Base-by-base conservation (phyloP, 2,888 invertebrate species). In the Apodemia hepburni region DNA sequence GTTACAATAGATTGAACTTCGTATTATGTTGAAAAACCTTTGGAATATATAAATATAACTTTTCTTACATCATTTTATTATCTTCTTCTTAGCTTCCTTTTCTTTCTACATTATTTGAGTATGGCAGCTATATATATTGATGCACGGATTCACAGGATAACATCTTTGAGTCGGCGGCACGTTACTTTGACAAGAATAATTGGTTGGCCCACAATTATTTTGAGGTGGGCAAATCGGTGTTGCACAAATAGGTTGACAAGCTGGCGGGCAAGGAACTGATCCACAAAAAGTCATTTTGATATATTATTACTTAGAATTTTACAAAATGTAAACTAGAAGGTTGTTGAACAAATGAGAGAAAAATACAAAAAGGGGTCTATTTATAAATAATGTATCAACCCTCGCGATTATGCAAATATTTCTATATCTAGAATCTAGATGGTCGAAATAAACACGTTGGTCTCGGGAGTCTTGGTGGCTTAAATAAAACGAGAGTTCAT, bases 41-140 rank as follows among this genome's bases (percentile, higher is more conserved):
- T 11, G 18, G 5, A 22, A 12, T 54, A 22, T 27, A 54, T 27
- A 54, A 22, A 54, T 54, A 22, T 51, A 3, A 22, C 5, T 12
- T 54, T 18, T 54, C 22, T 54, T 22, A 54, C 22, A 27, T 54
- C 47, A 47, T 15, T 27, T 60, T 45, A 42, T 15, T 9, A 9
- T 42, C 5, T 60, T 29, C 15, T 59, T 27, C 45, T 22, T 17
- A 22, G 5, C 54, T 12, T 27, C 9, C 9, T 11, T 17, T 33
- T 3, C 18, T 54, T 15, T 22, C 76, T 75, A 90, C 82, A 88
- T 80, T 42, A 90, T 86, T 71, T 89, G 89, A n/a, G 89, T 90
- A 64, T 85, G 73, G 69, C 85, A 87, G 71, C 89, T 90, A 78
- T 88, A 90, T 69, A 90, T 87, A 67, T 90, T 88, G 74, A 90